These are phyloP conservation scores for Ceratosolen fusciceps DNA, from an alignment of 1,140 invertebrate genomes.

Conservation along the genomic window DNA sequence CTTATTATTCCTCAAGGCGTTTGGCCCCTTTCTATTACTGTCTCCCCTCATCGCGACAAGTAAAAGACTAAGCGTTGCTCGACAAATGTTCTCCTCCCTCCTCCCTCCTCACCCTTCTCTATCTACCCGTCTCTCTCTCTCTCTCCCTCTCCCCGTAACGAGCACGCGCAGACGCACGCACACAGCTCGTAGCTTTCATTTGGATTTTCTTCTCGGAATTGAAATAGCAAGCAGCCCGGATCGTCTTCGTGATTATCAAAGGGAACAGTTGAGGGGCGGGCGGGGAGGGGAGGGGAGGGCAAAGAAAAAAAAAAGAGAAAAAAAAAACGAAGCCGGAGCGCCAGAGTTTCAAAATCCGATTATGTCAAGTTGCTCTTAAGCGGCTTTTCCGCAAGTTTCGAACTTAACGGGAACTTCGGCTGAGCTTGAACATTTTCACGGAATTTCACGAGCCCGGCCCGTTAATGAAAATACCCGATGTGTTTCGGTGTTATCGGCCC, in stretches of 20 bases:
- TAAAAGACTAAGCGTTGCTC: conserved; percentile 26
- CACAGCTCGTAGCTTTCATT: conserved; percentile 27
- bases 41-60: not conserved
- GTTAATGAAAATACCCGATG: not conserved
- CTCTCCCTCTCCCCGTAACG: too few relatives aligned
- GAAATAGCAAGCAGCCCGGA: not conserved
- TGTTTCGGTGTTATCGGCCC: conserved; percentile 25
- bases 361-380: conserved; percentile 53
- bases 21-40: not conserved
- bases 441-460: conserved; percentile 16
- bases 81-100: conserved; percentile 30
- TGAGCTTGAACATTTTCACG: conserved; percentile 19
- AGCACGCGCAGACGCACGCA: too few relatives aligned
- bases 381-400: conserved; percentile 50
- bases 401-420: conserved; percentile 29
- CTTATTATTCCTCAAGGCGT: conserved; percentile 33
- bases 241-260: conserved; percentile 3
- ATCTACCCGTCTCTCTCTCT: too few relatives aligned
- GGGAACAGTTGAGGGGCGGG: not conserved
- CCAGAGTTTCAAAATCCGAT: conserved; percentile 55
- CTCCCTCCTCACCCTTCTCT: too few relatives aligned
- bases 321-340: not conserved
- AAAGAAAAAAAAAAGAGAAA: too few relatives aligned
- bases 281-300: too few relatives aligned
- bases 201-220: conserved; percentile 6